Evolutionary conservation across 2,888 invertebrate species (phyloP).

Genomic region (Drosophila formosana): DNA sequence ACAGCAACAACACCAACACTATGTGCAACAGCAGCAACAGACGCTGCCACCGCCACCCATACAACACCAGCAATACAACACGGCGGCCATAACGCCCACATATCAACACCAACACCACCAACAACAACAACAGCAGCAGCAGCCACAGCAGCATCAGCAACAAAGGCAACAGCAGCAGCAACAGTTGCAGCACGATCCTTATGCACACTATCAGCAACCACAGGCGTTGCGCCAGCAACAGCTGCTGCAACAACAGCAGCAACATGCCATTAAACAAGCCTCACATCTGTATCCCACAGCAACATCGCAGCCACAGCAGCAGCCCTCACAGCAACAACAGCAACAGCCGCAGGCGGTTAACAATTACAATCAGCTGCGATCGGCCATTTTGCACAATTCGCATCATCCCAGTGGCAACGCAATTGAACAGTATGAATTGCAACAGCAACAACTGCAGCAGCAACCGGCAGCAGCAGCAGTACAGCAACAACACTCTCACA

Average conservation of each 20-base stretch:
- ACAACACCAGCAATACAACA: conserved; percentile 85
- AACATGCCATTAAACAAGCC: conserved; percentile 83
- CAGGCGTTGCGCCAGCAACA: conserved; percentile 78
- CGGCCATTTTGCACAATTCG: conserved; percentile 84
- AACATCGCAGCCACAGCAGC: conserved; percentile 60
- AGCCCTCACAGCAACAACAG: conserved; percentile 71
- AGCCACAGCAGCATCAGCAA: conserved; percentile 56
- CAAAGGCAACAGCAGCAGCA: conserved; percentile 58
- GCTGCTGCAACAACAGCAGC: conserved; percentile 72
- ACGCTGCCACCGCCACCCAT: conserved; percentile 84
- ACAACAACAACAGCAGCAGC: conserved; percentile 69
- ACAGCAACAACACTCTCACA: conserved; percentile 60
- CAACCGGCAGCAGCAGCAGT: conserved; percentile 29
- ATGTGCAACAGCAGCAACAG: conserved; percentile 75
- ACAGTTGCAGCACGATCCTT: conserved; percentile 67
- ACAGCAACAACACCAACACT: conserved; percentile 75
- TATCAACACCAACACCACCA: conserved; percentile 80
- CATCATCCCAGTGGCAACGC: conserved; percentile 84
- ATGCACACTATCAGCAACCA: conserved; percentile 72
- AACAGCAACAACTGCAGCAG: conserved; percentile 39
- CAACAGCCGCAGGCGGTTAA: conserved; percentile 76
- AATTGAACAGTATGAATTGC: conserved; percentile 54
- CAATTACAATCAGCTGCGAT: conserved; percentile 83
- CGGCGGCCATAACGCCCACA: conserved; percentile 83
- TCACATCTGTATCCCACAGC: conserved; percentile 85